A percentile compares a stretch with the other conserved stretches of the same genome.
These are phyloP conservation scores for Somateria mollissima DNA, from an alignment of 2,797 vertebrate species.

Conservation along the genomic window DNA sequence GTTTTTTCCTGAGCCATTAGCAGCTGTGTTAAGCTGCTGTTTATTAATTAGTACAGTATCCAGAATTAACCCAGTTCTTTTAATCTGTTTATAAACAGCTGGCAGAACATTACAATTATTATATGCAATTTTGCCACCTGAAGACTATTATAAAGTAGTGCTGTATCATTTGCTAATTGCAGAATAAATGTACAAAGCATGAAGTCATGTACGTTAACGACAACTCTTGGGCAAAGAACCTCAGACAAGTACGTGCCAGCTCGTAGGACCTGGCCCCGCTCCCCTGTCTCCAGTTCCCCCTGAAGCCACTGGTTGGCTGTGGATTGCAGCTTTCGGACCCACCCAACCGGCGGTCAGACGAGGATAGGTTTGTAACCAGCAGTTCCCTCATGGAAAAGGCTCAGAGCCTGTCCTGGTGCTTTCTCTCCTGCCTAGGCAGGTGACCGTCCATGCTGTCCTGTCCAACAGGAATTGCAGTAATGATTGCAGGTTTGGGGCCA, in stretches of 20 bases:
- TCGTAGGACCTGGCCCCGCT: not conserved
- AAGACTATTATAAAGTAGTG: slow-evolving; percentile 43
- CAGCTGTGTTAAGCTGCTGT: slow-evolving; percentile 28
- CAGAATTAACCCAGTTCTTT: slow-evolving; percentile 60
- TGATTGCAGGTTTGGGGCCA: not conserved
- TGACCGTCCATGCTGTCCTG: not conserved
- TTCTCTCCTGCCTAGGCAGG: not conserved
- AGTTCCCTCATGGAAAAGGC: not conserved
- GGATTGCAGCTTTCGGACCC: not conserved
- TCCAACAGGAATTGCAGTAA: not conserved
- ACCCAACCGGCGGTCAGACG: not conserved
- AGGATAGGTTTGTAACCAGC: not conserved
- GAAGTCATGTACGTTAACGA: not conserved
- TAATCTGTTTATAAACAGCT: slow-evolving; percentile 55
- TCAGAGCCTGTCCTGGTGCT: not conserved
- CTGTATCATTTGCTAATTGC: slow-evolving; percentile 44
- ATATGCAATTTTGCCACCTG: slow-evolving; percentile 42
- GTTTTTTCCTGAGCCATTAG: slow-evolving; percentile 67
- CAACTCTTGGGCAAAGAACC: not conserved
- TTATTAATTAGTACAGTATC: slow-evolving; percentile 66
- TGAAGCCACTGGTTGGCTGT: not conserved
- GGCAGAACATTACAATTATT: slow-evolving; percentile 41
- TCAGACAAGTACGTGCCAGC: not conserved
- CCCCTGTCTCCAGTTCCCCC: not conserved
- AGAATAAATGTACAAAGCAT: not conserved